Evolutionary conservation across 2,113 vertebrate genomes (phyloP).

Genomic region (Motacilla tschutschensis): DNA sequence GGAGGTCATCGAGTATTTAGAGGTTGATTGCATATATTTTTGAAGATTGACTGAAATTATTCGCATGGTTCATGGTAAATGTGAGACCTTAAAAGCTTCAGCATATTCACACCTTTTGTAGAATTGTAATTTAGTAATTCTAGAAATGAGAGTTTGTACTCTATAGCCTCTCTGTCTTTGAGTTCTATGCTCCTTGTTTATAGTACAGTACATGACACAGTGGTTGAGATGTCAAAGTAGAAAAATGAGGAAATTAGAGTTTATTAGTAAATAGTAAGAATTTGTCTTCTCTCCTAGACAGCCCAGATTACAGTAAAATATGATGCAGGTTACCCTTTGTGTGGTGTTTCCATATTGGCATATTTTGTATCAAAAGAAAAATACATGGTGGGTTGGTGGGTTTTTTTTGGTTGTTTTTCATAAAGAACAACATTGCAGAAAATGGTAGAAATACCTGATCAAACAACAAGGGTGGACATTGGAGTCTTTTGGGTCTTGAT

Average conservation of each 20-base stretch:
- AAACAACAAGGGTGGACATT: background rate
- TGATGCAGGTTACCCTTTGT: background rate
- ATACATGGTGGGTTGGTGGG: background rate
- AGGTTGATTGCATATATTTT: background rate
- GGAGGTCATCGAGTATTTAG: background rate
- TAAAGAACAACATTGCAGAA: background rate
- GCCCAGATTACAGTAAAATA: slow-evolving; percentile 24
- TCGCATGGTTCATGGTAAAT: background rate
- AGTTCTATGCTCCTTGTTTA: slow-evolving; percentile 38
- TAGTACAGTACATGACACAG: slow-evolving; percentile 15
- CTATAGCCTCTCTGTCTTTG: slow-evolving; percentile 33
- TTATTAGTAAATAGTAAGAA: slow-evolving; percentile 33
- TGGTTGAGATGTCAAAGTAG: slow-evolving; percentile 46
- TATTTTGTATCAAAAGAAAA: background rate
- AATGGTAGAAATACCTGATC: slow-evolving; percentile 28
- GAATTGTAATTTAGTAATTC: slow-evolving; percentile 29
- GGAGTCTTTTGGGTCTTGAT: background rate
- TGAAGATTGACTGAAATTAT: background rate
- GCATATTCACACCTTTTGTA: slow-evolving; percentile 21
- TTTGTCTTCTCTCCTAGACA: slow-evolving; percentile 19
- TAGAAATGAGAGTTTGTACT: slow-evolving; percentile 41
- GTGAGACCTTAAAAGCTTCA: slow-evolving; percentile 10
- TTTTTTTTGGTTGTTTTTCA: background rate
- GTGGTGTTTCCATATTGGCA: slow-evolving; percentile 12
- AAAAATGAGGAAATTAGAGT: slow-evolving; percentile 37